Conservation (phyloP, 2,888 invertebrate species). For the Encarsia formosa region DNA sequence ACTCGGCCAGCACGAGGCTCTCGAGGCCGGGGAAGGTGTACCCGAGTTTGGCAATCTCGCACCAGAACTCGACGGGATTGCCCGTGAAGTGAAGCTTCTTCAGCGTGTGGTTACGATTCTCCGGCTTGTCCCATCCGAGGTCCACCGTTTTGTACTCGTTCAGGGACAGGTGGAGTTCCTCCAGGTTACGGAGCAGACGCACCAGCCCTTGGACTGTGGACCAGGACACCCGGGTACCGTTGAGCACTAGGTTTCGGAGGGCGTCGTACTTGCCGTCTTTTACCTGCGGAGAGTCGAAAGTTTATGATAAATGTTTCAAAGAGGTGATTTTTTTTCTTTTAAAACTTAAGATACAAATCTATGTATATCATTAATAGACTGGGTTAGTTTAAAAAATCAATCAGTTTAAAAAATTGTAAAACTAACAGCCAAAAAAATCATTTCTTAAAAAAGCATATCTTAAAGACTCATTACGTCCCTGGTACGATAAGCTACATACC, state of each 20-base stretch:
- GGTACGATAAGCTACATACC: conserved; percentile 15
- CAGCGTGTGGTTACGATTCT: conserved; percentile 62
- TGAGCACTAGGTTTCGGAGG: conserved; percentile 72
- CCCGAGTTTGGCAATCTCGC: conserved; percentile 78
- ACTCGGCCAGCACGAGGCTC: conserved; percentile 80
- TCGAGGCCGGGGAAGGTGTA: conserved; percentile 82
- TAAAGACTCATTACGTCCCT: too few relatives aligned
- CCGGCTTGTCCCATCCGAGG: conserved; percentile 50
- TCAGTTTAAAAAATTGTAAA: too few relatives aligned
- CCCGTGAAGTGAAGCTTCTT: conserved; percentile 83
- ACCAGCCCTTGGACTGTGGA: conserved; percentile 73
- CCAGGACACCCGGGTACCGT: conserved; percentile 86
- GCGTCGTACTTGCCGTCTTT: conserved; percentile 47
- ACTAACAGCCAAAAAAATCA: too few relatives aligned
- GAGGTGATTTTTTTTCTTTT: too few relatives aligned
- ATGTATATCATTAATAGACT: too few relatives aligned
- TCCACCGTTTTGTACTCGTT: conserved; percentile 81
- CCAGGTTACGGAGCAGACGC: conserved; percentile 71
- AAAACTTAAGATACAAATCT: too few relatives aligned
- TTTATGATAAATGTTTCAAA: too few relatives aligned
- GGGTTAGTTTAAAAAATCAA: too few relatives aligned
- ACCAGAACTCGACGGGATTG: conserved; percentile 81
- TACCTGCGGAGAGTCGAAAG: conserved; percentile 21
- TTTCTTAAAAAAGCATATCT: too few relatives aligned
- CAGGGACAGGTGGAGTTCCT: conserved; percentile 88